phyloP scores from a whole-genome alignment of 2,797 vertebrate species.

The Tokudaia muenninki region DNA sequence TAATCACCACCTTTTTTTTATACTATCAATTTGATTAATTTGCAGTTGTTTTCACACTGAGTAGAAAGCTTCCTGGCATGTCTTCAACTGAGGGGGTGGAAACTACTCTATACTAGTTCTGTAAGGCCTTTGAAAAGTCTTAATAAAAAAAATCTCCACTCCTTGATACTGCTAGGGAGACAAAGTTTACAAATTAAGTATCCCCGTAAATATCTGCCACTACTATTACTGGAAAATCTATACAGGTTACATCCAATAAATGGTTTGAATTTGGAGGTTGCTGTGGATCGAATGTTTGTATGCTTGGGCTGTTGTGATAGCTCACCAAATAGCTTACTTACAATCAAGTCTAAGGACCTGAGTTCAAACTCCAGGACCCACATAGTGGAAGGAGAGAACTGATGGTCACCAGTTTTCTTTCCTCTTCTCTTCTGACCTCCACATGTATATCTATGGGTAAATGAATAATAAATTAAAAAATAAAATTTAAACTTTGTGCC shows the following conservation, averaged over 20 bases:
- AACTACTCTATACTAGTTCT: background rate
- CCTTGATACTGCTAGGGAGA: background rate
- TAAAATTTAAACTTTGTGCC: background rate
- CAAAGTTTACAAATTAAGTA: background rate
- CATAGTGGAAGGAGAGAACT: background rate
- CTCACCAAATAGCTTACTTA: background rate
- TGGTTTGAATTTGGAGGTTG: background rate
- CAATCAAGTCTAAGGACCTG: background rate
- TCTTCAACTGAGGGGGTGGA: background rate
- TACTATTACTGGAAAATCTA: background rate
- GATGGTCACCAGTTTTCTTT: background rate
- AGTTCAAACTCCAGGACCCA: background rate
- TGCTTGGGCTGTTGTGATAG: background rate
- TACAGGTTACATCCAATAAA: background rate
- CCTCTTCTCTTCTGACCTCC: background rate
- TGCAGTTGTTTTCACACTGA: background rate
- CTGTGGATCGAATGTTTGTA: background rate
- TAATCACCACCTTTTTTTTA: background rate
- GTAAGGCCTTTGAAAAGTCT: background rate
- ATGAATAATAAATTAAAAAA: background rate
- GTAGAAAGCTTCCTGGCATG: background rate
- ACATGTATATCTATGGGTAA: background rate
- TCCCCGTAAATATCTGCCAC: background rate
- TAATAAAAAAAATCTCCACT: background rate
- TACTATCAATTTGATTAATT: conserved; percentile 56